Conservation (phyloP, 2,113 vertebrate species). For the Ceyx cyanopectus region DNA sequence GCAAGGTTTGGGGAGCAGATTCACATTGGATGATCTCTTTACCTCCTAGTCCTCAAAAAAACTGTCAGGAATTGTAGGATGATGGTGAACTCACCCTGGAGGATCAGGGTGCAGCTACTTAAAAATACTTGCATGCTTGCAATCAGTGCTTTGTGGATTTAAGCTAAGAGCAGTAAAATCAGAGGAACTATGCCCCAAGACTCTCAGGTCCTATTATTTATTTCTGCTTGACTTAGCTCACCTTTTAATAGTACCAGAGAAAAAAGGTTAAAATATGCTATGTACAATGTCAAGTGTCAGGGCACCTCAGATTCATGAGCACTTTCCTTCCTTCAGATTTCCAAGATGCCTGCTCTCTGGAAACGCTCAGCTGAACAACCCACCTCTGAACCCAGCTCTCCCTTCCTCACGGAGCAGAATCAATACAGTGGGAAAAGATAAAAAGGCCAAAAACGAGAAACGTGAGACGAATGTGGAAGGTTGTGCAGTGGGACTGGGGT, state of each 20-base stretch:
- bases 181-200: neutral
- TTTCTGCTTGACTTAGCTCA: neutral
- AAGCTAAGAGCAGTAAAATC: neutral
- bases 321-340: neutral
- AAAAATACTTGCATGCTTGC: neutral
- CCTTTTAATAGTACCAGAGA: neutral
- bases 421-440: neutral
- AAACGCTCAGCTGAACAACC: neutral
- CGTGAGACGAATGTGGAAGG: neutral
- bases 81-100: neutral
- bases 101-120: neutral
- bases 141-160: neutral
- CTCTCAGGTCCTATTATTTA: neutral
- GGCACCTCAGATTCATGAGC: neutral
- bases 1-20: neutral
- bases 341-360: constrained; percentile 13
- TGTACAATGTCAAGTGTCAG: neutral
- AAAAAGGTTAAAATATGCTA: neutral
- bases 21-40: neutral
- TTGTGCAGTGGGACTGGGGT: neutral
- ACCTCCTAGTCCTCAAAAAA: neutral
- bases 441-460: neutral
- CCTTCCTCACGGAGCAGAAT: neutral
- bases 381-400: neutral
- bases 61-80: neutral